Conservation (phyloP, 2,113 vertebrate species). For the Phalacrocorax brasilianus region DNA sequence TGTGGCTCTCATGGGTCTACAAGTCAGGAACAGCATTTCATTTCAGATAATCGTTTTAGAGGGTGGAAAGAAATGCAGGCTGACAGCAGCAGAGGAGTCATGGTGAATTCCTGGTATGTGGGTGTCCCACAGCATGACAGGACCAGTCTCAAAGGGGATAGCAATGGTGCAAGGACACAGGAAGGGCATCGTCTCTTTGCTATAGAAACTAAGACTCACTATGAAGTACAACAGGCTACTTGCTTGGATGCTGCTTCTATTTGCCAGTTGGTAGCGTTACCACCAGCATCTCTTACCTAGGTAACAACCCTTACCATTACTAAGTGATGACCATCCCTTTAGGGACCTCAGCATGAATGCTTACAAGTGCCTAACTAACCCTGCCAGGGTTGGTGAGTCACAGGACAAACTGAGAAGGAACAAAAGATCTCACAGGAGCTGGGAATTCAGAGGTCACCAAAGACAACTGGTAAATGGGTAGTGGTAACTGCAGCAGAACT, state of each 20-base stretch:
- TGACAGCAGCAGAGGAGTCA: not conserved
- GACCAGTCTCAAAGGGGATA: not conserved
- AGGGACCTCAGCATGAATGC: not conserved
- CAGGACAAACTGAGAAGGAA: not conserved
- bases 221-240: not conserved
- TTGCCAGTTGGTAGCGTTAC: not conserved
- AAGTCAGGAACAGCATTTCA: not conserved
- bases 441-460: not conserved
- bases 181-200: not conserved
- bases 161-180: not conserved
- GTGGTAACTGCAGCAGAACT: not conserved
- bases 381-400: accelerated
- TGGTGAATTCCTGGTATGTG: not conserved
- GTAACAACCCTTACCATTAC: not conserved
- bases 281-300: not conserved
- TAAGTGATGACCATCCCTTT: not conserved
- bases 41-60: not conserved
- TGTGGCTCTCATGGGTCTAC: not conserved
- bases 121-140: not conserved
- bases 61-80: not conserved
- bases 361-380: not conserved
- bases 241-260: not conserved
- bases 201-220: not conserved
- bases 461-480: accelerated
- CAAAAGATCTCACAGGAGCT: not conserved